phyloP scores from a whole-genome alignment of 2,888 invertebrate species.

The Parnassius mnemosyne region DNA sequence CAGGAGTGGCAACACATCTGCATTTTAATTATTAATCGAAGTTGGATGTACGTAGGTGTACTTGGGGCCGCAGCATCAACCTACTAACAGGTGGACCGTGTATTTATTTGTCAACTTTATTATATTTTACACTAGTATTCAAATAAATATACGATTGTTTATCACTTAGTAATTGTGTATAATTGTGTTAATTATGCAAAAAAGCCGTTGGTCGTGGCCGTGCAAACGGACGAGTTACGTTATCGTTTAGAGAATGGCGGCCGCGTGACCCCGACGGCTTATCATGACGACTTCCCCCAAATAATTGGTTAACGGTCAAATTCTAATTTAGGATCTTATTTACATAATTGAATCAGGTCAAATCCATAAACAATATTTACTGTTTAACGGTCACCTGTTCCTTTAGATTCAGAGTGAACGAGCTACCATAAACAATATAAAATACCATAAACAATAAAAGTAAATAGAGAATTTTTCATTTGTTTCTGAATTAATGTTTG shows the following conservation, averaged over 20 bases:
- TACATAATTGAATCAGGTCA: slow-evolving; percentile 11
- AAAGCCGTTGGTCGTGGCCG: slow-evolving; percentile 18
- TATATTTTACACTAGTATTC: no score
- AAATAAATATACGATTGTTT: no score
- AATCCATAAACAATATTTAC: slow-evolving; percentile 15
- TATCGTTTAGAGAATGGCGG: slow-evolving; percentile 1
- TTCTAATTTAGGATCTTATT: slow-evolving; percentile 20
- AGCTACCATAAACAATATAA: neutral
- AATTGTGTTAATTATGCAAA: neutral
- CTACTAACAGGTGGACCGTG: no score
- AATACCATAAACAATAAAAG: neutral
- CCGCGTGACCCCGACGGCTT: slow-evolving; percentile 21
- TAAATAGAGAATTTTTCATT: no score
- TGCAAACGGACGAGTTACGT: neutral
- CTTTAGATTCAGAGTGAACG: slow-evolving; percentile 10
- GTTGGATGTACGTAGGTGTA: no score
- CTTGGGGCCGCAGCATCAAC: no score
- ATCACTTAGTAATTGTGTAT: no score
- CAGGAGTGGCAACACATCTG: no score
- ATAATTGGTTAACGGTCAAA: slow-evolving; percentile 24
- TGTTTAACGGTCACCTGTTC: slow-evolving; percentile 14
- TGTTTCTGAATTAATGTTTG: no score
- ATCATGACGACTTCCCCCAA: slow-evolving; percentile 20
- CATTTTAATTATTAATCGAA: no score
- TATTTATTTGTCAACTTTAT: no score